Base-by-base conservation (phyloP, 2,888 invertebrate genomes). In the Teinopalpus imperialis region DNA sequence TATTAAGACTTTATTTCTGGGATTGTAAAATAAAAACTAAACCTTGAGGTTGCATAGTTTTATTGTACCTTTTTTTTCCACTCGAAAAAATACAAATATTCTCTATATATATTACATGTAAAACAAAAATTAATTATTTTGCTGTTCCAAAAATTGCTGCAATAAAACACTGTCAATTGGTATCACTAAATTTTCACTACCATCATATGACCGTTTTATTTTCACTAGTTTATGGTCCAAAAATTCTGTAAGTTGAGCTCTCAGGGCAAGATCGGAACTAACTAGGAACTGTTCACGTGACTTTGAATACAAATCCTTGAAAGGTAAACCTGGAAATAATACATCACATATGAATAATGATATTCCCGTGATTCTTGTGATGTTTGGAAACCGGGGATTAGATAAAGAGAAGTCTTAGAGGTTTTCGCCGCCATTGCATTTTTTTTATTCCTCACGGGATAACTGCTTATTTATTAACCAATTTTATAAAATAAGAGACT, bases 231-330 rank as follows among this genome's bases (percentile, higher is more conserved):
- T 96, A 76, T 99, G 99, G 81, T 99, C 98, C 35, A 96, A 87
- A 80, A 98, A 99, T 82, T 99, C 99, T 0, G 96, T 97, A 1
- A 99, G 90, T 66, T 98, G 97, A 2, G 97, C 95, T 55, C 97
- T 91, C 47, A 99, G 80, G 0, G 97, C 97, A 42, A 95, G 90
- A 78, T 99, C 98, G 0, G 97, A 96, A 73, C 97, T 98, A 0
- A 97, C 98, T 23, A 98, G 88, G 78, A 98, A 98, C 10, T 93
- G 92, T 77, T 98, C 97, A 26, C 98, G 91, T 61, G 96, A 95
- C 54, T 92, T 90, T 52, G 93, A 92, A 75, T 98, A 98, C 18
- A 97, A 78, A 58, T 97, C 96, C 72, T 94, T 95, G 73, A 98
- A 97, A 0, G 96, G 91, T 79, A 98, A 91, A 13, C 98, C 97